Conservation (phyloP, 2,888 invertebrate genomes). For the Shargacucullia verbasci region DNA sequence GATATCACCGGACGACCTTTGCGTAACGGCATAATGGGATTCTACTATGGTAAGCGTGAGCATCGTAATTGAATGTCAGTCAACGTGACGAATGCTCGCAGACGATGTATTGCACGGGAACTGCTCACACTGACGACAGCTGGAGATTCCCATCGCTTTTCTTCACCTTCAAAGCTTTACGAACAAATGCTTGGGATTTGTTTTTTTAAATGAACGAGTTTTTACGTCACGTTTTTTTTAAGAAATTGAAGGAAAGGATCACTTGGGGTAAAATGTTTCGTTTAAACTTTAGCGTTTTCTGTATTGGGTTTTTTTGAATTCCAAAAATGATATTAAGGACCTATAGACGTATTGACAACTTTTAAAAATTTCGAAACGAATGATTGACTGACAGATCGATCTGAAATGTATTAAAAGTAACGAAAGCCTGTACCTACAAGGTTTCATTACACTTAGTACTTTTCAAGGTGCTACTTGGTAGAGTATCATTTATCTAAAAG, state of each 20-base stretch:
- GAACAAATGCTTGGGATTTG: conserved; percentile 29
- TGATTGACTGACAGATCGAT: no score
- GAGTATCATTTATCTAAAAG: background rate
- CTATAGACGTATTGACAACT: no score
- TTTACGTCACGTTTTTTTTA: conserved; percentile 30
- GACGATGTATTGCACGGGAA: conserved; percentile 32
- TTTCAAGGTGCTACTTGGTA: no score
- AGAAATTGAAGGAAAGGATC: conserved; percentile 14
- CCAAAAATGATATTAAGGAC: no score
- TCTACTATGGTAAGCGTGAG: background rate
- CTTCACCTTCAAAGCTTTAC: conserved; percentile 38
- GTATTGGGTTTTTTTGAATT: background rate
- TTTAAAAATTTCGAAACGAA: no score
- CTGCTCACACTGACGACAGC: conserved; percentile 22
- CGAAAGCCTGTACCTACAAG: no score
- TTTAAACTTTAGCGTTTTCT: conserved; percentile 16
- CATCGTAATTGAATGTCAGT: conserved; percentile 44
- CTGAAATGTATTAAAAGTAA: no score
- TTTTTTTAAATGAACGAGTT: conserved; percentile 5
- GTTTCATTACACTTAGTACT: no score
- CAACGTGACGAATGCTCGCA: conserved; percentile 42
- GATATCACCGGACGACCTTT: conserved; percentile 27
- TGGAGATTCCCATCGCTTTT: conserved; percentile 39
- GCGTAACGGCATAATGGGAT: conserved; percentile 5
- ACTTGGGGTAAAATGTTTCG: conserved; percentile 23